phyloP scores from a whole-genome alignment of 2,888 invertebrate genomes.

The Stenotaenia linearis region DNA sequence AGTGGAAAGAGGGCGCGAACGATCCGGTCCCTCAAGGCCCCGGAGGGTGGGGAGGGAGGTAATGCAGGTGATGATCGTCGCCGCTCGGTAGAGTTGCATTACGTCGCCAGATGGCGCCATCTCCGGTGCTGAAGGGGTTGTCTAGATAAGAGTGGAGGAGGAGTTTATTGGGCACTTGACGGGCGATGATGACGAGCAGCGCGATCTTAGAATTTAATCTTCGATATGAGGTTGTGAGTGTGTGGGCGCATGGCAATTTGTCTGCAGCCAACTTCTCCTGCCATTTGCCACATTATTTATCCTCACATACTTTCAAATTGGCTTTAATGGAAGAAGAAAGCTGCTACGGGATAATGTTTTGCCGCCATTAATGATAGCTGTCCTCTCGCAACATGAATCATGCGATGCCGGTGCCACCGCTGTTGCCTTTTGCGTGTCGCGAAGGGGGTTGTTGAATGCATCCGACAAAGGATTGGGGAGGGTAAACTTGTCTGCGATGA shows the following conservation, averaged over 20 bases:
- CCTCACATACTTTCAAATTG: conserved; percentile 7
- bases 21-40: conserved; percentile 4
- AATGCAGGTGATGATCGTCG: background rate
- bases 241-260: conserved; percentile 10
- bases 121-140: conserved; percentile 19
- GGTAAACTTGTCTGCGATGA: background rate
- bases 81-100: background rate
- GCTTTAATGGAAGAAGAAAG: conserved; percentile 19
- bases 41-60: background rate
- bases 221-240: conserved; percentile 19
- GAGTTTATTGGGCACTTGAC: conserved; percentile 19
- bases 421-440: background rate
- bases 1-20: background rate
- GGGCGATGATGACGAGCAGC: conserved; percentile 19
- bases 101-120: conserved; percentile 19
- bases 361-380: conserved; percentile 19
- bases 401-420: background rate
- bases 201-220: conserved; percentile 19
- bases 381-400: background rate
- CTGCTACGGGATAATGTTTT: conserved; percentile 11
- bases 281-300: conserved; percentile 19
- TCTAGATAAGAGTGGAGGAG: conserved; percentile 2
- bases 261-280: conserved; percentile 14
- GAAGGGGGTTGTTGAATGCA: background rate
- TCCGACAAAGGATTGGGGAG: conserved; percentile 1